Percentiles rank a stretch among this genome's conserved stretches.
Conservation (phyloP, 2,888 invertebrate genomes). For the Portevinia maculata region DNA sequence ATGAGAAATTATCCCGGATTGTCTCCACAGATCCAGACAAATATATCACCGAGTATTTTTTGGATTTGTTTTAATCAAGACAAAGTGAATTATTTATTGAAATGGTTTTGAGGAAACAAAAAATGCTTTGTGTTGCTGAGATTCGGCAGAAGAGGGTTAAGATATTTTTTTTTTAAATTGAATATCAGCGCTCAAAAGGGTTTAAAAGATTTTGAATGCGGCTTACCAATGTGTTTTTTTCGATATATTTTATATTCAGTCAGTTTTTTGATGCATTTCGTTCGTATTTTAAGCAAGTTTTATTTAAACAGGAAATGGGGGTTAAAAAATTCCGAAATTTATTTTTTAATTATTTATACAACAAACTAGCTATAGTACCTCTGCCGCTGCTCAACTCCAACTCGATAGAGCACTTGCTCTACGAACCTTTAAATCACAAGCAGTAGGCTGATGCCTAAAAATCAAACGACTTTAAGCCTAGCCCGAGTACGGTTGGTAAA, state of each 20-base stretch:
- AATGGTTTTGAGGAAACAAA: constrained; percentile 40
- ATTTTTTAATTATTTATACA: too few relatives aligned
- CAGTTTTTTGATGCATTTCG: too few relatives aligned
- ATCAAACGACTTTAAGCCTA: too few relatives aligned
- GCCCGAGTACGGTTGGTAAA: too few relatives aligned
- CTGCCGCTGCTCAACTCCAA: too few relatives aligned
- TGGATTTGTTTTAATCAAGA: constrained; percentile 71
- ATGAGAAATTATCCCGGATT: constrained; percentile 70
- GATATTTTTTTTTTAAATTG: neutral
- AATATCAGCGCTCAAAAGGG: neutral
- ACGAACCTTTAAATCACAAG: too few relatives aligned
- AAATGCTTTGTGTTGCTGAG: neutral
- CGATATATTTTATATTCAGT: neutral
- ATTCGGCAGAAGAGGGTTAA: neutral
- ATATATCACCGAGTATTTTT: constrained; percentile 70
- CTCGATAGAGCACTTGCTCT: too few relatives aligned
- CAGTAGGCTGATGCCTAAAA: too few relatives aligned
- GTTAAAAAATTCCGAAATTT: too few relatives aligned
- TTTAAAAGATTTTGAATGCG: neutral
- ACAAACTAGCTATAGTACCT: too few relatives aligned
- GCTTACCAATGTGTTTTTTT: neutral
- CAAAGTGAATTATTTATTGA: constrained; percentile 72
- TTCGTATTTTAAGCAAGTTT: too few relatives aligned
- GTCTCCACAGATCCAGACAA: constrained; percentile 71
- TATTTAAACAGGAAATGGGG: too few relatives aligned